These are phyloP conservation scores for Euproctis similis DNA, from an alignment of 2,888 invertebrate species.

Conservation along the genomic window DNA sequence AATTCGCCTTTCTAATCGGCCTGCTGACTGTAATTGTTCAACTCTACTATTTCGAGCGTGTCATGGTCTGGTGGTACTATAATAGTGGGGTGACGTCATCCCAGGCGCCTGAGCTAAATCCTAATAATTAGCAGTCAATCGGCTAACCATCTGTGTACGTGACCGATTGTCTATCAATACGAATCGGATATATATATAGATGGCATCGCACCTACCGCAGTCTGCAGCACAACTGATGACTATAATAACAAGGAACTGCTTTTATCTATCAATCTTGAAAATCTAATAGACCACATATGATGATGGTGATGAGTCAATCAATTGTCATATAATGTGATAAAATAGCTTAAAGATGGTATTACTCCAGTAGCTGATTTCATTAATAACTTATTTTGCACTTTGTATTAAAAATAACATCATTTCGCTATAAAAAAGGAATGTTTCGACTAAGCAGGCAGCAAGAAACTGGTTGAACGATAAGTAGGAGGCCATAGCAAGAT, in stretches of 20 bases:
- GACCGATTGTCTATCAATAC: conserved; percentile 61
- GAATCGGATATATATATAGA: conserved; percentile 56
- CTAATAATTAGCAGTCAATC: conserved; percentile 48
- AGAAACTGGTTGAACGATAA: too few species aligned
- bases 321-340: neutral
- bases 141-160: conserved; percentile 39
- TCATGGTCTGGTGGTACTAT: too few species aligned
- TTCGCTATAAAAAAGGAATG: too few species aligned
- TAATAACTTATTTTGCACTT: too few species aligned
- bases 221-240: conserved; percentile 1
- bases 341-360: too few species aligned
- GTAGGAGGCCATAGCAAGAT: too few species aligned
- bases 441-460: too few species aligned
- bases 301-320: conserved; percentile 1
- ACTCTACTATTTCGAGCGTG: conserved; percentile 21
- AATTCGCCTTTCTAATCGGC: too few species aligned
- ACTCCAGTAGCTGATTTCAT: too few species aligned
- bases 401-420: too few species aligned
- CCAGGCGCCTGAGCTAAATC: conserved; percentile 49
- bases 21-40: too few species aligned
- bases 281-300: too few species aligned
- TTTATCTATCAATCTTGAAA: conserved; percentile 15
- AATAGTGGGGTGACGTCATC: conserved; percentile 53
- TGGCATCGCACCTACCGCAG: conserved; percentile 60
- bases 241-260: conserved; percentile 27